Base-by-base conservation (phyloP, 2,113 vertebrate genomes). In the Andinoacara biseriatus region DNA sequence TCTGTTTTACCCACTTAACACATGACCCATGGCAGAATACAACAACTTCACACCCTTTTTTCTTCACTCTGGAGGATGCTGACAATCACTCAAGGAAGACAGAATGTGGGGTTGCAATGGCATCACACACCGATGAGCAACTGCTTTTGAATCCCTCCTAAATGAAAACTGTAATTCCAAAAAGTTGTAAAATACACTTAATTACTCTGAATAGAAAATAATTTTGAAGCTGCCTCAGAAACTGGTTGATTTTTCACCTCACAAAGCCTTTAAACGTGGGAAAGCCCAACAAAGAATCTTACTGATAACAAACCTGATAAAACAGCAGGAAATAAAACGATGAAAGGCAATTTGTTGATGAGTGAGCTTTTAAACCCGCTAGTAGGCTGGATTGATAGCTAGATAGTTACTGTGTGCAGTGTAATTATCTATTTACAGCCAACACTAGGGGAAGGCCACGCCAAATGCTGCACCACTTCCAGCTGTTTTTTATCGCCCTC, bases 21-120 rank as follows among this genome's bases (percentile, higher is more conserved):
- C 22, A 52, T 20, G 62, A 86, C 60, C 56, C 10, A 33, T 17
- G 38, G 65, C 74, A 67, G 33, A 81, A 82, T 29, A 35, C 56
- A 79, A 69, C 38, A 61, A 65, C 33, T 76, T 82, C 78, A 59
- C 40, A 38, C 18, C 60, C 29, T 13, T 62, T 81, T 18, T 58
- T 31, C 26, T 72, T 13, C 14, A 61, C 56, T 63, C 14, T 26
- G 33, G 24, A 74, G 10, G 13, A 78, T 29, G 20, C 3, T 59
- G 3, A 78, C 15, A 78, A 40, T 76, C 59, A 57, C 78, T 85
- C 18, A 62, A 43, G 15, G 57, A 18, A 59, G 9, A 40, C 24
- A 76, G 13, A 24, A 76, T 76, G 7, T 59, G 35, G 11, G 56
- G 15, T 24, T 76, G 35, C 24, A 40, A 59, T 76, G 31, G 31